A percentile compares a stretch with the other conserved stretches of the same genome.
Conservation (phyloP, 2,888 invertebrate genomes). For the Mesorhabditis spiculigera region DNA sequence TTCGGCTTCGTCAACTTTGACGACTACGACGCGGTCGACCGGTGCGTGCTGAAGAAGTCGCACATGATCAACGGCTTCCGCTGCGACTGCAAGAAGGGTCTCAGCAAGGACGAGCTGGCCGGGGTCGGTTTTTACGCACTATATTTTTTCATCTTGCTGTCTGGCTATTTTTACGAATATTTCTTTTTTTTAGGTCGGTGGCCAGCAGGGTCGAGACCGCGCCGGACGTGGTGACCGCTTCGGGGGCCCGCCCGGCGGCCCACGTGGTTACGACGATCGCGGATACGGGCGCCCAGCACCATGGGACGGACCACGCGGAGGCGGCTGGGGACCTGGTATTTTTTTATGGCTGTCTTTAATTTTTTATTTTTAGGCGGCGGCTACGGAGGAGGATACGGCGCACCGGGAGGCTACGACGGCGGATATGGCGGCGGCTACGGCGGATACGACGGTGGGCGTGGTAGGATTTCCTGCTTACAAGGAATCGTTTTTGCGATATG, state of each 20-base stretch:
- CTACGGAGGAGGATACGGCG: no score
- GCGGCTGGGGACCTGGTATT: background rate
- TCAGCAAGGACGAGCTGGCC: slow-evolving; percentile 47
- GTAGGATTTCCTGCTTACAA: background rate
- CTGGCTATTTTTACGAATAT: background rate
- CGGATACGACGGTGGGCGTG: background rate
- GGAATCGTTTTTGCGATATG: no score
- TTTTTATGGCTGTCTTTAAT: no score
- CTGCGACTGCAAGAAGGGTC: slow-evolving; percentile 57
- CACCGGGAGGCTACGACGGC: background rate
- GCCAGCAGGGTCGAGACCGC: background rate
- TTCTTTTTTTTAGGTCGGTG: background rate
- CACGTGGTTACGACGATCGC: background rate
- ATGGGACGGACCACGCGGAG: background rate
- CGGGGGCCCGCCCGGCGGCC: background rate
- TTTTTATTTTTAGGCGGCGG: no score
- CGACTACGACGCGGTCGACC: slow-evolving; percentile 55
- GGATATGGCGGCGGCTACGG: background rate
- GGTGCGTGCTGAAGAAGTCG: slow-evolving; percentile 27
- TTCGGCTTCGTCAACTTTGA: slow-evolving; percentile 55
- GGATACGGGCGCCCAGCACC: background rate
- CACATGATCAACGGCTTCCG: slow-evolving; percentile 46
- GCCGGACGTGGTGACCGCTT: background rate
- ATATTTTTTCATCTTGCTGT: no score
- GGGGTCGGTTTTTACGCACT: background rate